Percentiles rank a stretch among this genome's conserved stretches.
These are phyloP conservation scores for Ceratosolen solmsi DNA, from an alignment of 1,140 invertebrate species.

Conservation along the genomic window DNA sequence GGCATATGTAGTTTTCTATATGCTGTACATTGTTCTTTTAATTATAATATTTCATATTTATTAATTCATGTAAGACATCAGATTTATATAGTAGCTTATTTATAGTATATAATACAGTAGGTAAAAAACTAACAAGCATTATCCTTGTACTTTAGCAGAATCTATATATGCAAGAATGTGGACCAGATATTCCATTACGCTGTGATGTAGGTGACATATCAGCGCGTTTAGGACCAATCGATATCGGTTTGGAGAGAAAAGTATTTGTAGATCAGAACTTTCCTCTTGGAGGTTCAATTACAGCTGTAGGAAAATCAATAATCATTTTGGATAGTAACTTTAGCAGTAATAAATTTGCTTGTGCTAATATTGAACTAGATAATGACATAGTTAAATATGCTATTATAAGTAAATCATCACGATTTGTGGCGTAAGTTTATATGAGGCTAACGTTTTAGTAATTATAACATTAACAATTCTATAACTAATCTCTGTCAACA, in stretches of 20 bases:
- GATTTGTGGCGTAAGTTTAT: constrained; percentile 88
- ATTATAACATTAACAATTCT: no score
- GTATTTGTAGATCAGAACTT: constrained; percentile 91
- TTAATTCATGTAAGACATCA: no score
- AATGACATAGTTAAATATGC: constrained; percentile 93
- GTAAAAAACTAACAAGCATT: background rate
- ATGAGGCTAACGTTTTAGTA: no score
- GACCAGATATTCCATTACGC: constrained; percentile 86
- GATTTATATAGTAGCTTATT: no score
- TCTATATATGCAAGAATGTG: constrained; percentile 90
- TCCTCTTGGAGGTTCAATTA: constrained; percentile 84
- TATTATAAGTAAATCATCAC: constrained; percentile 88
- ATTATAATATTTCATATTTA: no score
- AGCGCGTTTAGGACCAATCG: constrained; percentile 86
- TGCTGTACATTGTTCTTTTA: no score
- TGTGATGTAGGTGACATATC: constrained; percentile 96
- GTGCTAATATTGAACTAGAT: constrained; percentile 93
- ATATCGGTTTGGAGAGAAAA: constrained; percentile 84
- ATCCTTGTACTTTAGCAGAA: constrained; percentile 77
- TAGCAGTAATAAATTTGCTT: constrained; percentile 83
- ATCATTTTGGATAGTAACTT: constrained; percentile 87
- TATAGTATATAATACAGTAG: no score
- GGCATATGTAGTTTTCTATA: no score
- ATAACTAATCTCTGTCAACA: no score
- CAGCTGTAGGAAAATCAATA: constrained; percentile 88